Evolutionary conservation across 2,888 invertebrate genomes (phyloP), one percentile per base, ranked within the genome.

Genomic region (Eristalinus sepulchralis): DNA sequence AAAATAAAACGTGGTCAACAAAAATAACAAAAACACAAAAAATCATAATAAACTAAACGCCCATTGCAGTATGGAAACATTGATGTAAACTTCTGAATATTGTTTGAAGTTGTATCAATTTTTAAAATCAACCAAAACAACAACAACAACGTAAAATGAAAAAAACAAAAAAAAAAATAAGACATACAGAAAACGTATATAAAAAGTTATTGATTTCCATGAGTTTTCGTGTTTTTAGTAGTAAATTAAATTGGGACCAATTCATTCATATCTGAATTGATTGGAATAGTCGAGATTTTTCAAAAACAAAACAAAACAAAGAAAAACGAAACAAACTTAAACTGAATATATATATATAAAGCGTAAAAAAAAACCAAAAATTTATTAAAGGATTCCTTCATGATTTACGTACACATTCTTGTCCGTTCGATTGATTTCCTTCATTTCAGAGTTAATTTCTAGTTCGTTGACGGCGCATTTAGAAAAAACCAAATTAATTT

Each of bases 231-330:
- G 70, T 76, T 87, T 76, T 27, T 68, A 83, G 83, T 83, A 83
- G 79, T 68, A 80, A 89, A 88, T 84, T 89, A 89, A 89, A 89
- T 89, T 89, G 90, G 90, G 90, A 90, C 90, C 90, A 90, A 89
- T 89, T 90, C 89, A 90, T 90, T 90, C 90, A 90, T 89, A 90
- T 89, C 90, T 90, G 90, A 90, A 89, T 90, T 89, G 88, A 90
- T 90, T 90, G 89, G 90, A 89, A 88, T 89, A 89, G 88, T 80
- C 67, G 72, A 77, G 80, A 80, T 80, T 79, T 76, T 73, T 71
- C 39, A 76, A 82, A 67, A 10, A 57, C 47, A 77, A 53, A 53
- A 27, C 17, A 67, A 63, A 70, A 72, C 31, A 53, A n/a, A n/a
- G n/a, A n/a, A n/a, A 67, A 63, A 70, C 66, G 22, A 13, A 13